phyloP scores from a whole-genome alignment of 2,888 invertebrate species.

The Campaea margaritaria region DNA sequence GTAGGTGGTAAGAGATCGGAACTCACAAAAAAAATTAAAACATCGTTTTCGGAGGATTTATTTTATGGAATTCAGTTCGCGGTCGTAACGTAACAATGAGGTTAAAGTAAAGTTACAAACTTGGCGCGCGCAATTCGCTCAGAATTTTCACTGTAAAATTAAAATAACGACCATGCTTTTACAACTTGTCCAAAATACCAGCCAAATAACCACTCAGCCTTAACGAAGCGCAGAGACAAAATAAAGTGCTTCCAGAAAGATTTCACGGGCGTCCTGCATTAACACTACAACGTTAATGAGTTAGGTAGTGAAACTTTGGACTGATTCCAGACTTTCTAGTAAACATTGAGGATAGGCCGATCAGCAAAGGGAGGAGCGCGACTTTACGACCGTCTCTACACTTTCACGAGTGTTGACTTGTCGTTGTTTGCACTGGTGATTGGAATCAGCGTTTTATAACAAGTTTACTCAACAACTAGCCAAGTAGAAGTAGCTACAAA shows the following conservation, averaged over 20 bases:
- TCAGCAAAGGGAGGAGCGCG: slow-evolving; percentile 25
- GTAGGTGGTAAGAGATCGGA: slow-evolving; percentile 40
- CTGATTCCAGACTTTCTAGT: slow-evolving; percentile 70
- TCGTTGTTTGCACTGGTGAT: slow-evolving; percentile 36
- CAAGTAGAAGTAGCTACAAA: neutral
- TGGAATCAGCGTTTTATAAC: slow-evolving; percentile 33
- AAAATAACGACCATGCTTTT: slow-evolving; percentile 54
- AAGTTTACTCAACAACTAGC: slow-evolving; percentile 1
- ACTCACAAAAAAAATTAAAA: slow-evolving; percentile 22
- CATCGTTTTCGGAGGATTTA: neutral
- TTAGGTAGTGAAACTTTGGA: slow-evolving; percentile 76
- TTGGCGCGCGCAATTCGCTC: slow-evolving; percentile 26
- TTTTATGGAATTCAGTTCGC: slow-evolving; percentile 1
- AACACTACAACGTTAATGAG: slow-evolving; percentile 78
- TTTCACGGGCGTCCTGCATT: slow-evolving; percentile 78
- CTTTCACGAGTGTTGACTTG: slow-evolving; percentile 40
- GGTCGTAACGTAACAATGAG: slow-evolving; percentile 7
- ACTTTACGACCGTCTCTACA: slow-evolving; percentile 41
- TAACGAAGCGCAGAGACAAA: slow-evolving; percentile 77
- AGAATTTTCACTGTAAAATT: slow-evolving; percentile 35
- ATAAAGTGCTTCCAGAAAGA: slow-evolving; percentile 75
- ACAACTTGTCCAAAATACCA: slow-evolving; percentile 57
- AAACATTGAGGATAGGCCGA: slow-evolving; percentile 58
- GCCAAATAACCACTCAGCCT: slow-evolving; percentile 76
- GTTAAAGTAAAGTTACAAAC: slow-evolving; percentile 19